Evolutionary conservation across 2,888 invertebrate genomes (phyloP), one percentile per base, ranked within the genome.

Genomic region (Dynastes hyllus): DNA sequence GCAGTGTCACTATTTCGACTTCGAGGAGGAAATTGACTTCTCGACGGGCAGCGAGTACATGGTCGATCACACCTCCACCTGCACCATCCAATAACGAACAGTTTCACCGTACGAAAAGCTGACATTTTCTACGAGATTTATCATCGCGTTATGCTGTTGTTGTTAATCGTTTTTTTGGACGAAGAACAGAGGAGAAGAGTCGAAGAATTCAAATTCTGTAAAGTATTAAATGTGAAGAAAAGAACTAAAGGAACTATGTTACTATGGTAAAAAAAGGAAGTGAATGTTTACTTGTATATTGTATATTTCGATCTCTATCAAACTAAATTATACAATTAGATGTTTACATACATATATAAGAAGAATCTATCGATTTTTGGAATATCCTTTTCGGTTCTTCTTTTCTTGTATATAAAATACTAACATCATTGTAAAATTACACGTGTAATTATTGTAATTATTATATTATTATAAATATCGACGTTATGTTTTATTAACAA

Each of bases 1-100:
- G 79, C 86, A 88, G 88, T 88, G 88, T 83, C 88, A 88, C 84
- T 88, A 88, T 82, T 88, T 88, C 84, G 88, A 88, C 83, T 88
- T 87, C 82, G 88, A 88, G 80, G 88, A 88, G 82, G 88, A 88
- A 84, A 84, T 87, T 80, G 88, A 88, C 81, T 88, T 87, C 81
- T 82, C 87, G 63, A 83, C 83, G 45, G 85, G 84, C 80, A 83
- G 84, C 81, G 88, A 88, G 77, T 87, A 85, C 82, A 84, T 87
- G 83, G 84, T 87, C 83, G 88, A 87, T 84, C 88, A 88, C 83
- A 85, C 84, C 80, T 88, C 88, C 51, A 85, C 87, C 71, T 88
- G 88, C 83, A 84, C 86, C 81, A 88, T 88, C 83, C 88, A 88
- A 88, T 88, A 88, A 87, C 88, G 81, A 80, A 80, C 51, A 77